Conservation (phyloP, 2,113 vertebrate species). For the Andinoacara biseriatus region DNA sequence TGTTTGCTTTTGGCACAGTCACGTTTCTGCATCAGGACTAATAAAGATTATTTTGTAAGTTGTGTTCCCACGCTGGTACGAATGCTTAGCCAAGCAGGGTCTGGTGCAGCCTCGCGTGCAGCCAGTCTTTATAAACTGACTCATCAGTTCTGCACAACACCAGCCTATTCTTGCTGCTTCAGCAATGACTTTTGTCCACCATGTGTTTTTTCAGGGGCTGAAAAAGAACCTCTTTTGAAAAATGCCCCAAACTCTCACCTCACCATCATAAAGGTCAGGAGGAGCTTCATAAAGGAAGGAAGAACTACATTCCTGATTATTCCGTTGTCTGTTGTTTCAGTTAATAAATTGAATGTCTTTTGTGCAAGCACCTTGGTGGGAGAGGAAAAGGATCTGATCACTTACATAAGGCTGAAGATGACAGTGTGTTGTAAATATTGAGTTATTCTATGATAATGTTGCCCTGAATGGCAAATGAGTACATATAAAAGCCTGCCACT, state of each 20-base stretch:
- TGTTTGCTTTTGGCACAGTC: background rate
- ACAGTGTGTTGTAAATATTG: background rate
- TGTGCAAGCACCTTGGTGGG: constrained; percentile 22
- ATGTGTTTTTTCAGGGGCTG: constrained; percentile 12
- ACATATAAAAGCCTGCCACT: constrained; percentile 46
- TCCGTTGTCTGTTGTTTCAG: constrained; percentile 6
- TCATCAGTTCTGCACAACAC: background rate
- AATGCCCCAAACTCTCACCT: background rate
- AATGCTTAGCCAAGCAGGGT: background rate
- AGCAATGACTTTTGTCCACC: background rate
- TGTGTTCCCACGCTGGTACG: background rate
- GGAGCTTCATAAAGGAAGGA: constrained; percentile 16
- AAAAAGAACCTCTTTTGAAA: background rate
- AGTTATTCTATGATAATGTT: constrained; percentile 8
- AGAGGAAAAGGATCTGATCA: background rate
- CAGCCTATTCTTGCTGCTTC: background rate
- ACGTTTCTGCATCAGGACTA: background rate
- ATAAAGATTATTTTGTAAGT: background rate
- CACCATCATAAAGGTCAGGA: background rate
- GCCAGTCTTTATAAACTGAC: background rate
- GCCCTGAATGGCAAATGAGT: background rate
- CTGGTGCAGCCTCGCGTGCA: background rate
- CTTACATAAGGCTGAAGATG: background rate
- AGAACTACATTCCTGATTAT: background rate
- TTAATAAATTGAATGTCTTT: background rate